These are phyloP conservation scores for Campylorhamphus procurvoides DNA, from an alignment of 2,113 vertebrate genomes.

Conservation along the genomic window DNA sequence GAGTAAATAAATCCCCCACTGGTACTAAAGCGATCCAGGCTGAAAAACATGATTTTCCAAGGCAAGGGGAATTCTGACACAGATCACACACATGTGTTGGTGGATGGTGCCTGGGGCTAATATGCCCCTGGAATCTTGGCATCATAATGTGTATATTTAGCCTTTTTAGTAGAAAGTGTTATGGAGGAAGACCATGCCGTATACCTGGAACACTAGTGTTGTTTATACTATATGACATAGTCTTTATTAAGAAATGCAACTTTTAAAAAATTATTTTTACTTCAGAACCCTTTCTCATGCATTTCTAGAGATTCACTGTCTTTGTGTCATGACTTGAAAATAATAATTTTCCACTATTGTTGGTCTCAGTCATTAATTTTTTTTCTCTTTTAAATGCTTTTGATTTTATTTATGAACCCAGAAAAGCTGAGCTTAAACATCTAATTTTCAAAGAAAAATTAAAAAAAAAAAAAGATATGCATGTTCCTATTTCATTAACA, in stretches of 20 bases:
- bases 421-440: background rate
- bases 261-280: background rate
- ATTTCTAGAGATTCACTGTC: rapidly evolving
- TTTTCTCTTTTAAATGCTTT: background rate
- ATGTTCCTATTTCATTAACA: background rate
- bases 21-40: background rate
- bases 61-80: background rate
- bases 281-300: background rate
- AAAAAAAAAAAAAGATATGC: background rate
- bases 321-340: background rate
- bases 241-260: background rate
- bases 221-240: background rate
- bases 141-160: background rate
- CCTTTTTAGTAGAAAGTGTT: background rate
- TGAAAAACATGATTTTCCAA: background rate
- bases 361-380: background rate
- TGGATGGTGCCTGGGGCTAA: background rate
- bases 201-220: background rate
- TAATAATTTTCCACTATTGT: background rate
- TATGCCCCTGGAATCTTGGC: background rate
- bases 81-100: background rate
- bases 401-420: background rate
- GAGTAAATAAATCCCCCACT: background rate
- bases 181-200: background rate
- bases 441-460: background rate